phyloP scores from a whole-genome alignment of 2,797 vertebrate genomes.

The Vireo griseus region DNA sequence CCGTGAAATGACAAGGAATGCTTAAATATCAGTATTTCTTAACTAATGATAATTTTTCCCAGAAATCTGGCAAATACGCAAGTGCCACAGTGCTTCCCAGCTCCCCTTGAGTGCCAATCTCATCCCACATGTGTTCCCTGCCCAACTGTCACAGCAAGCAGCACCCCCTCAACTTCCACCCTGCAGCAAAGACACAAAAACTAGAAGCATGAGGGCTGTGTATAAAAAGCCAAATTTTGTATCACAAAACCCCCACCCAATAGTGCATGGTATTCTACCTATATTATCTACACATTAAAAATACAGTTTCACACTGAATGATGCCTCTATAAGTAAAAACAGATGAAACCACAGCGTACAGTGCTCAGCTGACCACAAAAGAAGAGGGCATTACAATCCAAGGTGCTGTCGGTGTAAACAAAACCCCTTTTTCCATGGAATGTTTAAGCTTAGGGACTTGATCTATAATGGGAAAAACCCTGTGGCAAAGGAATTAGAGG shows the following conservation, averaged over 20 bases:
- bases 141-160: background rate
- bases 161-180: slow-evolving; percentile 9
- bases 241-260: background rate
- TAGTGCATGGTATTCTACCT: background rate
- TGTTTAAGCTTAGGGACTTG: background rate
- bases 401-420: background rate
- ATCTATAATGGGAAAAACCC: background rate
- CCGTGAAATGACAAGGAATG: background rate
- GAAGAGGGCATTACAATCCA: background rate
- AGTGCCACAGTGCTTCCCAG: background rate
- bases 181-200: background rate
- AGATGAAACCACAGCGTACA: background rate
- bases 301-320: background rate
- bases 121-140: background rate
- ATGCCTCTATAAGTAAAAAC: background rate
- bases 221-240: background rate
- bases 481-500: background rate
- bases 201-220: background rate
- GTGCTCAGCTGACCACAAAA: background rate
- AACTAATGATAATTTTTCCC: background rate
- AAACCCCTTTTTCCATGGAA: background rate
- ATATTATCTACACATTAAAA: background rate
- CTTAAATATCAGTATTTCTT: background rate
- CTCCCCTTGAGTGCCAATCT: background rate
- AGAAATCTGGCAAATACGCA: background rate